These are phyloP conservation scores for Notechis scutatus DNA, from an alignment of 2,113 vertebrate species.

Conservation along the genomic window DNA sequence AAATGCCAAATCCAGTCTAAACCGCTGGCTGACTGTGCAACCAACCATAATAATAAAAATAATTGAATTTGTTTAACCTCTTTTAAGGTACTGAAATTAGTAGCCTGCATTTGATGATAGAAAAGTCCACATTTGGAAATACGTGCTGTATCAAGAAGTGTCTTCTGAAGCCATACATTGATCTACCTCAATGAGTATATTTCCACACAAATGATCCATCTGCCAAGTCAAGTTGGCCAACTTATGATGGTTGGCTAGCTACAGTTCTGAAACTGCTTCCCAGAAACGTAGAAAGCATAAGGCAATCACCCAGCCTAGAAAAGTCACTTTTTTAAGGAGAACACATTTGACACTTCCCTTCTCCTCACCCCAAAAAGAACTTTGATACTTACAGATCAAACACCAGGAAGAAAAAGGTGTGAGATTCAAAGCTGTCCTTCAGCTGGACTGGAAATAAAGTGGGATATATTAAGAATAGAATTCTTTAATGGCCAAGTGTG, in stretches of 20 bases:
- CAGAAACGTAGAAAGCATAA: not conserved
- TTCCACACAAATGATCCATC: not conserved
- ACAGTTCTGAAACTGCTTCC: not conserved
- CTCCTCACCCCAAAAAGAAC: not conserved
- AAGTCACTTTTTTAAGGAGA: not conserved
- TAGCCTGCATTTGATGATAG: not conserved
- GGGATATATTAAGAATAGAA: not conserved
- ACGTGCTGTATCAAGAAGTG: not conserved
- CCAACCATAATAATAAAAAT: not conserved
- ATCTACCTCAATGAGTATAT: not conserved
- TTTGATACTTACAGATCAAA: conserved; percentile 91
- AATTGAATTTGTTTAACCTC: not conserved
- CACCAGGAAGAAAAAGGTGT: conserved; percentile 94
- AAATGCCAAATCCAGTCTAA: not conserved
- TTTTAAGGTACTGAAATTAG: not conserved
- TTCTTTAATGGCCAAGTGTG: too few species aligned
- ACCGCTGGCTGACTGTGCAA: not conserved
- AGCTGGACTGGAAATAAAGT: conserved; percentile 85
- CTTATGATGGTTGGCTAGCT: not conserved
- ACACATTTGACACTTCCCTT: not conserved
- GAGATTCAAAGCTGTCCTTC: conserved; percentile 92
- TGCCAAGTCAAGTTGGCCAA: not conserved
- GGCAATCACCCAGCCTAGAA: not conserved
- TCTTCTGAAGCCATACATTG: not conserved
- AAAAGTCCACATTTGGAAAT: not conserved